Conservation (phyloP, 2,113 vertebrate genomes). For the Cheirogaleus medius region DNA sequence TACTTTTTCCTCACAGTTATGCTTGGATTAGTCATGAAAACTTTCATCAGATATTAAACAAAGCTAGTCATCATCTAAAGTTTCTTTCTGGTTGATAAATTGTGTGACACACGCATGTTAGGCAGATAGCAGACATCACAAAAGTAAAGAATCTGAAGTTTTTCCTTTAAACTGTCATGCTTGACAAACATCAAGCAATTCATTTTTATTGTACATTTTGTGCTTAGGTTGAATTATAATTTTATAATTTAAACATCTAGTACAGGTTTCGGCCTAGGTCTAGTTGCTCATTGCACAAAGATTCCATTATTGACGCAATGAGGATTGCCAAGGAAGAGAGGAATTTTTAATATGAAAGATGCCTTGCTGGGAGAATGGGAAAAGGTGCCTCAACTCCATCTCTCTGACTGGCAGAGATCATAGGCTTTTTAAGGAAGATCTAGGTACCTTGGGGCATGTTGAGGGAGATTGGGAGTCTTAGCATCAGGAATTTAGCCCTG, state of each 20-base stretch:
- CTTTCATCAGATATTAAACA: background rate
- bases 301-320: too few relatives aligned
- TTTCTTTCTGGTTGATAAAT: background rate
- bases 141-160: background rate
- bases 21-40: background rate
- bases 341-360: too few relatives aligned
- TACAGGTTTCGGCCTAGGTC: background rate
- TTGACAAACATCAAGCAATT: background rate
- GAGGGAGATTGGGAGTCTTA: too few relatives aligned
- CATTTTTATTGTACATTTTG: background rate
- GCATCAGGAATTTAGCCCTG: too few relatives aligned
- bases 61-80: background rate
- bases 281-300: too few relatives aligned
- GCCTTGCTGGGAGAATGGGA: too few relatives aligned
- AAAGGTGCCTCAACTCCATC: too few relatives aligned
- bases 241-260: background rate
- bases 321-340: too few relatives aligned
- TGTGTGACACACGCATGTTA: background rate
- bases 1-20: background rate
- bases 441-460: too few relatives aligned
- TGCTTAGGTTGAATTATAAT: slow-evolving; percentile 16
- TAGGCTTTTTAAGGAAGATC: too few relatives aligned
- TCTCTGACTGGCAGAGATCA: too few relatives aligned
- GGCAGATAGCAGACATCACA: background rate
- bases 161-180: background rate